Base-by-base conservation (phyloP, 2,113 vertebrate species). In the Lanius ludovicianus region DNA sequence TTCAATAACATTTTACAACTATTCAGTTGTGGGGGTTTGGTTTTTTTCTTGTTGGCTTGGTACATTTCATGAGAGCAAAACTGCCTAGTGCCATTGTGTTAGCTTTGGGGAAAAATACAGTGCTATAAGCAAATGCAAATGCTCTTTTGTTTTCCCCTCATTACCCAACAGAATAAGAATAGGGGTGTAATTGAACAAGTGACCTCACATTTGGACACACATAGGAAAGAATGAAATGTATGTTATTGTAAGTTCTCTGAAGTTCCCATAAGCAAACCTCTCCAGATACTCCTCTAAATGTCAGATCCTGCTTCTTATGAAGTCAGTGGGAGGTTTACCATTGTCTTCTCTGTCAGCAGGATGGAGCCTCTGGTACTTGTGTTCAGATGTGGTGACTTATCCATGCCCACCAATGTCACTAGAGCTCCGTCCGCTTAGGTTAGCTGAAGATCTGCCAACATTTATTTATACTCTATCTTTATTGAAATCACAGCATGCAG, bases 1-100 rank as follows among this genome's bases (percentile, higher is more conserved):
- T 98, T 96, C 82, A 94, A 87, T 82, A 97, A 96, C 70, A 85
- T 94, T 96, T 97, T 97, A 88, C 12, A 95, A 50, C 33, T 74
- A 79, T 90, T 96, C 70, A 63, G 17, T 46, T 91, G 47, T 17
- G 22, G 15, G 30, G 9, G 75, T 92, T 87, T 50, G 47, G 52
- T n/a, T 90, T 89, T 70, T 93, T 92, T 79, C 50, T 86, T 93
- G 50, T 83, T 93, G 89, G 50, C 60, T 94, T 69, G 16, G 84
- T 92, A 91, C 52, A 84, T 86, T 95, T 96, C 91, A 82, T 94
- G 55, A 71, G 84, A 92, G 91, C 52, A 96, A 95, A 96, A 93
- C 31, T 17, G 95, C 93, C 94, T 95, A 65, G 17, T 67, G 30
- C 57, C 56, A 85, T 81, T 96, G 88, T 84, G 90, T 74, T 92